Evolutionary conservation across 2,888 invertebrate genomes (phyloP), one percentile per base, ranked within the genome.

Genomic region (Hemithea aestivaria): DNA sequence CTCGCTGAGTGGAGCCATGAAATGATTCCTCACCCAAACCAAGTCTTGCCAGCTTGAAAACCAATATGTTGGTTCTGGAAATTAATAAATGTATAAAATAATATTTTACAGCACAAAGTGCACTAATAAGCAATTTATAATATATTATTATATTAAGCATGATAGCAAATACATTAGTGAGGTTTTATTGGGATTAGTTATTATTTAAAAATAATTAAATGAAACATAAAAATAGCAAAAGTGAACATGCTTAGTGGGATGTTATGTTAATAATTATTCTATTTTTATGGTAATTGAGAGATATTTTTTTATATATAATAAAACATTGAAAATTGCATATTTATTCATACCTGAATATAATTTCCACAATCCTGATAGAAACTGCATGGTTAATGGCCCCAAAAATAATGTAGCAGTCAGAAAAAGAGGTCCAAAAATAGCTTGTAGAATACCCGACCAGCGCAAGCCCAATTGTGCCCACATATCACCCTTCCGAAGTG

Each of bases 1-100:
- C 78, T 98, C 98, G 39, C 97, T 95, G 32, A 98, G 73, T 0
- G 98, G 98, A 1, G 97, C 97, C 58, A 97, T 94, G 16, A 97
- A 77, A 66, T 95, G 94, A 72, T 96, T 96, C 44, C 98, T 89
- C 57, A 96, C 88, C 96, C 96, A 97, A 20, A 94, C 90, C 35
- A 95, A 81, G 58, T 94, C 94, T 56, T 89, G 90, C 44, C 92
- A 81, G 55, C 91, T 92, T 36, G 89, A 89, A 36, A 90, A 71
- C 95, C 96, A 93, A 55, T 92, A 93, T 43, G 89, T 82, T 1
- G 91, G 89, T 61, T 93, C 95, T 94, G 66, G 10, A 70, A 51
- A 30, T 40, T 16, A 16, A 16, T 16, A 4, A 5, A 16, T 16
- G 16, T 8, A 40, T 11, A 27, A 20, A 26, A 9, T 24, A 23